Conservation (phyloP, 2,797 vertebrate species). For the Pagetopsis macropterus region DNA sequence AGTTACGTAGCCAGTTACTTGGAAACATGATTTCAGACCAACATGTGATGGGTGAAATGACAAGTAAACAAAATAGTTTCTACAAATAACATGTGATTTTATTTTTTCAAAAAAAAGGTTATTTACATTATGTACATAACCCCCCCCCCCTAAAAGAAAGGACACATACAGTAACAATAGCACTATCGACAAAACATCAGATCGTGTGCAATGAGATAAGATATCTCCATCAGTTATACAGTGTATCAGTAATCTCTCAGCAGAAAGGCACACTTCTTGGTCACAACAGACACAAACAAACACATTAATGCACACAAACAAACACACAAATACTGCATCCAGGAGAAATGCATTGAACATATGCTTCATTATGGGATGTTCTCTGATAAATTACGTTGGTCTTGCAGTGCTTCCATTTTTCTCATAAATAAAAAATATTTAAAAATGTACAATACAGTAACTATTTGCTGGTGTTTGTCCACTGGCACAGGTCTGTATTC, state of each 20-base stretch:
- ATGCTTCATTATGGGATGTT: conserved; percentile 70
- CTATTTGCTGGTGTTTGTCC: conserved; percentile 64
- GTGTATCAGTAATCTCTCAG: conserved; percentile 77
- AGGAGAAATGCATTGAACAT: conserved; percentile 60
- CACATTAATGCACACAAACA: conserved; percentile 11
- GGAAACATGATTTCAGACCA: too few relatives aligned
- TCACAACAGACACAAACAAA: conserved; percentile 47
- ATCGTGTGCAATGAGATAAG: conserved; percentile 54
- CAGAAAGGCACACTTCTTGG: conserved; percentile 74
- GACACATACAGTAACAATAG: conserved; percentile 53
- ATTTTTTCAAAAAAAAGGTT: conserved; percentile 62
- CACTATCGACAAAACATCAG: conserved; percentile 54
- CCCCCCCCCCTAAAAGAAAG: conserved; percentile 47
- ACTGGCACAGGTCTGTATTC: conserved; percentile 56
- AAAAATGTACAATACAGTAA: conserved; percentile 77
- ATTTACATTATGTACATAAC: conserved; percentile 82
- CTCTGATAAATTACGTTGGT: conserved; percentile 82
- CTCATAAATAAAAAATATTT: conserved; percentile 81
- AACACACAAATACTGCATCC: conserved; percentile 56
- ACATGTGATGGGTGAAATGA: neutral
- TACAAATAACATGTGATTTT: conserved; percentile 74
- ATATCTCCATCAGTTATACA: conserved; percentile 70
- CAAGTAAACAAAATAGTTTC: neutral
- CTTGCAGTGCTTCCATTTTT: conserved; percentile 82
- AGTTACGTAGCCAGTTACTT: too few relatives aligned